These are phyloP conservation scores for Semicossyphus pulcher DNA, from an alignment of 2,113 vertebrate species.

Conservation along the genomic window DNA sequence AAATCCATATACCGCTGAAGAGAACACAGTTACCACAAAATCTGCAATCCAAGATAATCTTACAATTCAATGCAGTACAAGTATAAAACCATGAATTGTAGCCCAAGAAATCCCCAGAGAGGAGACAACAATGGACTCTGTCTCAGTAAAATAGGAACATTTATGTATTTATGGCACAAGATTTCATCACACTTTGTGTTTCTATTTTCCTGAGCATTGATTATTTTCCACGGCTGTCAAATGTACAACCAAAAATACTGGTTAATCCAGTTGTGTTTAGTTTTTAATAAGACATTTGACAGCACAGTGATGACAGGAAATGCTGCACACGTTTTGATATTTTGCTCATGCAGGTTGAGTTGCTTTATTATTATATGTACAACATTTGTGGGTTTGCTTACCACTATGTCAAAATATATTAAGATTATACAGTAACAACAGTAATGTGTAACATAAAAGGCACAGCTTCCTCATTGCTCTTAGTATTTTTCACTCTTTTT, in stretches of 20 bases:
- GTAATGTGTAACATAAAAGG: background rate
- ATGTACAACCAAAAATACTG: background rate
- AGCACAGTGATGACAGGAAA: no score
- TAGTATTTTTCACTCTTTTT: background rate
- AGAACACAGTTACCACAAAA: background rate
- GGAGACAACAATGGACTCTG: background rate
- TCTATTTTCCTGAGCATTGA: background rate
- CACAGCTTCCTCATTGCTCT: background rate
- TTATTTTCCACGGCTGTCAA: background rate
- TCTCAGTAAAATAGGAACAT: background rate
- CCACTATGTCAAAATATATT: background rate
- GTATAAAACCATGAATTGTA: no score
- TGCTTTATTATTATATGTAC: no score
- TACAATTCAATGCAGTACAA: background rate
- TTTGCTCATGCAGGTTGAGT: no score
- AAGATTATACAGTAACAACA: background rate
- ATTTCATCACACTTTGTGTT: background rate
- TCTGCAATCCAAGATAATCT: background rate
- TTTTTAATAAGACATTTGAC: no score
- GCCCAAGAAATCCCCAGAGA: no score
- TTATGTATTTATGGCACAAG: background rate
- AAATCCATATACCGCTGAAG: no score
- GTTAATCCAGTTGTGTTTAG: constrained; percentile 6
- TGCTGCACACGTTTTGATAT: no score
- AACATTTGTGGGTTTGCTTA: background rate